Conservation (phyloP, 1,140 invertebrate genomes). For the Caenorhabditis brenneri region DNA sequence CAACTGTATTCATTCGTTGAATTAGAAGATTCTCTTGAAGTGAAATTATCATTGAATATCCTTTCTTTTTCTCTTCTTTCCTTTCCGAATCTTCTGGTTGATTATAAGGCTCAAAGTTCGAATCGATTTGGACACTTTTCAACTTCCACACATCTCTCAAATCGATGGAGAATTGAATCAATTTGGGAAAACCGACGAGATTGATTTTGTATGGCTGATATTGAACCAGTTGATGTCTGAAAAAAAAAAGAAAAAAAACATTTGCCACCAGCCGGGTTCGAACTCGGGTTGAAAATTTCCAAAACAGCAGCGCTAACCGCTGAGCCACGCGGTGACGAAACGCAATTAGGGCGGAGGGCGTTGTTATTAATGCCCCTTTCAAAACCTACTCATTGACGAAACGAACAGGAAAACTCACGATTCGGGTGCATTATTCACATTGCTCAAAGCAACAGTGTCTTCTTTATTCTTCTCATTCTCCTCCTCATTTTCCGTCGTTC, state of each 20-base stretch:
- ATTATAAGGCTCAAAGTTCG: neutral
- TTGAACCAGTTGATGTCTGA: neutral
- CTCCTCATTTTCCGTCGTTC: too few relatives aligned
- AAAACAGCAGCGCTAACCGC: too few relatives aligned
- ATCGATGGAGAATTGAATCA: neutral
- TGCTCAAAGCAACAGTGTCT: too few relatives aligned
- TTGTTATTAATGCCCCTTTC: too few relatives aligned
- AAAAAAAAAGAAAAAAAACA: neutral
- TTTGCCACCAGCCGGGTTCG: too few relatives aligned
- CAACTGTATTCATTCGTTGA: neutral
- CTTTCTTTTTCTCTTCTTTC: neutral
- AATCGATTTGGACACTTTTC: neutral
- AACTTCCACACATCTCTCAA: neutral
- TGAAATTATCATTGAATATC: neutral
- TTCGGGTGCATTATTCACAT: too few relatives aligned
- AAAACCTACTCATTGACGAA: too few relatives aligned
- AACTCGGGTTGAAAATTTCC: too few relatives aligned
- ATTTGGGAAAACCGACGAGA: neutral
- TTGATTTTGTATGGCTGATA: neutral
- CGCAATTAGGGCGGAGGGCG: too few relatives aligned
- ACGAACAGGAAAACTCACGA: too few relatives aligned
- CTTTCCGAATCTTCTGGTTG: too few relatives aligned
- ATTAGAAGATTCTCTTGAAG: neutral
- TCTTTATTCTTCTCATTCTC: neutral
- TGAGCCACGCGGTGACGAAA: too few relatives aligned